A percentile compares a stretch with the other conserved stretches of the same genome.
Evolutionary conservation across 2,113 vertebrate genomes (phyloP).

Genomic region (Geothlypis trichas): DNA sequence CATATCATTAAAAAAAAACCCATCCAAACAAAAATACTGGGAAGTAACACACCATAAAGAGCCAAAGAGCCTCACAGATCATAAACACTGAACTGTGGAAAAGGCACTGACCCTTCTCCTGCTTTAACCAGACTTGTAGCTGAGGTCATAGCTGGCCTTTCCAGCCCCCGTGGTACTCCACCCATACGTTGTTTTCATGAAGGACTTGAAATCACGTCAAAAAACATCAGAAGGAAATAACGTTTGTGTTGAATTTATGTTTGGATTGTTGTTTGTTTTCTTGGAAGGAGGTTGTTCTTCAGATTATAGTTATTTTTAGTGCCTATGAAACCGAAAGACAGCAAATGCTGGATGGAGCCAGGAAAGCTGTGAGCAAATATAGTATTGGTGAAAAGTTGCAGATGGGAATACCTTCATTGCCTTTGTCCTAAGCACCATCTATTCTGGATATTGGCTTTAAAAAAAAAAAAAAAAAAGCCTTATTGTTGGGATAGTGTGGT

Average conservation of each 20-base stretch:
- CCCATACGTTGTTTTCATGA: constrained; percentile 53
- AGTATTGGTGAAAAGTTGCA: neutral
- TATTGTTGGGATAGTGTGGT: neutral
- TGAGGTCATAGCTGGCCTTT: constrained; percentile 61
- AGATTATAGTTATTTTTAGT: constrained; percentile 36
- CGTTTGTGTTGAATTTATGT: neutral
- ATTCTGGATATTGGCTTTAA: neutral
- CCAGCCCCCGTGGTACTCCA: neutral
- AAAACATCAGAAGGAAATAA: constrained; percentile 53
- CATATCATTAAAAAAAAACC: neutral
- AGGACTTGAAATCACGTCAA: constrained; percentile 44
- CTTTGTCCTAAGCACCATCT: neutral
- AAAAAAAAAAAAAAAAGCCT: neutral
- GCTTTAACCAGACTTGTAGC: neutral
- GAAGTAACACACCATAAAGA: neutral
- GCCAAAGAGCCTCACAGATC: neutral
- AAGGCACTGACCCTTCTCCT: neutral
- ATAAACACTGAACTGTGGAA: neutral
- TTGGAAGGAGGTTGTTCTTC: constrained; percentile 32
- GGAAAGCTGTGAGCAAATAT: neutral
- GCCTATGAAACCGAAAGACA: constrained; percentile 9
- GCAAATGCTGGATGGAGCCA: neutral
- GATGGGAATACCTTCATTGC: neutral
- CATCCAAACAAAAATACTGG: neutral
- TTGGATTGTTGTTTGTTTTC: constrained; percentile 34